Evolutionary conservation across 2,113 vertebrate species (phyloP).

Genomic region (Shinisaurus crocodilurus): DNA sequence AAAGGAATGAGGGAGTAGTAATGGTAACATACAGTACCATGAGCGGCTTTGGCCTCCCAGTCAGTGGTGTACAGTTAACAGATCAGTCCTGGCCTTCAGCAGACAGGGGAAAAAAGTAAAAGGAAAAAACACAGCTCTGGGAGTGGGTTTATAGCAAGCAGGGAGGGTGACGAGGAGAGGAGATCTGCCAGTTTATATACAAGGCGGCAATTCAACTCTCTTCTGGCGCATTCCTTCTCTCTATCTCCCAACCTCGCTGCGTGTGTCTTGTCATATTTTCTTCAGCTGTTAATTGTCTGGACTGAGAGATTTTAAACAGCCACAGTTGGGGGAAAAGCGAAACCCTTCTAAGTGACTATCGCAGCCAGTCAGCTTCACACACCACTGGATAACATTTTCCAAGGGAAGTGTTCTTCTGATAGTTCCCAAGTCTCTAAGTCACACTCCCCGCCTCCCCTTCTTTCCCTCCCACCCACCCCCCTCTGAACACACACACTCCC

Average conservation of each 20-base stretch:
- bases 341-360: constrained; percentile 94
- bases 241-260: constrained; percentile 77
- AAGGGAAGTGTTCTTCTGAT: constrained; percentile 84
- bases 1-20: constrained; percentile 95
- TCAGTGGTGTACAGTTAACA: constrained; percentile 81
- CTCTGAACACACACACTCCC: constrained; percentile 60
- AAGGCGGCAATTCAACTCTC: constrained; percentile 75
- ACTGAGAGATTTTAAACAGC: constrained; percentile 83
- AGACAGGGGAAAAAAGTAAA: constrained; percentile 35
- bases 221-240: constrained; percentile 78
- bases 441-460: constrained; percentile 64
- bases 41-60: constrained; percentile 86
- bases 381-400: constrained; percentile 81
- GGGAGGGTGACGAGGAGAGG: constrained; percentile 37
- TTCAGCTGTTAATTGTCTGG: constrained; percentile 90
- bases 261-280: constrained; percentile 91
- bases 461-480: background rate
- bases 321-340: constrained; percentile 86
- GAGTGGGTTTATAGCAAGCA: constrained; percentile 24
- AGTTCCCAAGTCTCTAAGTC: constrained; percentile 77
- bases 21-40: constrained; percentile 98
- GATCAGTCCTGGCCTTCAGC: constrained; percentile 82
- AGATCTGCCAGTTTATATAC: constrained; percentile 72
- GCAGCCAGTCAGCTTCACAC: constrained; percentile 83
- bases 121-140: constrained; percentile 48